These are phyloP conservation scores for Balaenoptera acutorostrata DNA, from an alignment of 2,113 vertebrate genomes.

Conservation along the genomic window DNA sequence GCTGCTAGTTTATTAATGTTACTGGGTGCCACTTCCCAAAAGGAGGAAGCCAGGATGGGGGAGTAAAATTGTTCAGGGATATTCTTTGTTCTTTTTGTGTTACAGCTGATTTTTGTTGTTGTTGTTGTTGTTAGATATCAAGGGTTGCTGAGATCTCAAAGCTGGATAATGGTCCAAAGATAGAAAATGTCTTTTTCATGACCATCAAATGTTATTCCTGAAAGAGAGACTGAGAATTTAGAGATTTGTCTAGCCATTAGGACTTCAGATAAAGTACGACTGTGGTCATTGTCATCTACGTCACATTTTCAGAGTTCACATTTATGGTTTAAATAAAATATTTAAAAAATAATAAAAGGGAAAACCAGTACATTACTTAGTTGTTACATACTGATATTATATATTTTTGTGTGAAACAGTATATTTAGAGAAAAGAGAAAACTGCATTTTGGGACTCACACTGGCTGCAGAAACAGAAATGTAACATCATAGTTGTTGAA, in stretches of 20 bases:
- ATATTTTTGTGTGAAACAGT: conserved; percentile 12
- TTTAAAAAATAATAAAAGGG: not conserved
- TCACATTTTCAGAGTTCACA: not conserved
- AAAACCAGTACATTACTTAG: not conserved
- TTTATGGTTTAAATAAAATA: conserved; percentile 28
- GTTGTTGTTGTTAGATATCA: not conserved
- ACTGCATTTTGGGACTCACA: not conserved
- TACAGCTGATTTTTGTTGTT: not conserved
- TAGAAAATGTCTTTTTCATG: not conserved
- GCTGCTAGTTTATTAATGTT: not conserved
- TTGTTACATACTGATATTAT: not conserved
- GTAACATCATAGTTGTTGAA: not conserved
- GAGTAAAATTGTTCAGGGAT: not conserved
- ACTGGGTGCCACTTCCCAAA: not conserved
- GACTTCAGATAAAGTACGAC: not conserved
- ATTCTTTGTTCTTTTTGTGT: not conserved
- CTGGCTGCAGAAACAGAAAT: not conserved
- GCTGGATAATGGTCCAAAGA: not conserved
- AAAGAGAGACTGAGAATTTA: conserved; percentile 29
- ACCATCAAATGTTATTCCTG: not conserved
- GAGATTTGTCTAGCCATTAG: conserved; percentile 23
- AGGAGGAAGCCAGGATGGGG: not conserved
- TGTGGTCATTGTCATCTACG: not conserved
- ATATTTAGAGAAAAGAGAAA: conserved; percentile 8
- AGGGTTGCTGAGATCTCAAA: not conserved